A percentile compares a stretch with the other conserved stretches of the same genome.
Evolutionary conservation across 2,113 vertebrate species (phyloP).

Genomic region (Myotis lucifugus): DNA sequence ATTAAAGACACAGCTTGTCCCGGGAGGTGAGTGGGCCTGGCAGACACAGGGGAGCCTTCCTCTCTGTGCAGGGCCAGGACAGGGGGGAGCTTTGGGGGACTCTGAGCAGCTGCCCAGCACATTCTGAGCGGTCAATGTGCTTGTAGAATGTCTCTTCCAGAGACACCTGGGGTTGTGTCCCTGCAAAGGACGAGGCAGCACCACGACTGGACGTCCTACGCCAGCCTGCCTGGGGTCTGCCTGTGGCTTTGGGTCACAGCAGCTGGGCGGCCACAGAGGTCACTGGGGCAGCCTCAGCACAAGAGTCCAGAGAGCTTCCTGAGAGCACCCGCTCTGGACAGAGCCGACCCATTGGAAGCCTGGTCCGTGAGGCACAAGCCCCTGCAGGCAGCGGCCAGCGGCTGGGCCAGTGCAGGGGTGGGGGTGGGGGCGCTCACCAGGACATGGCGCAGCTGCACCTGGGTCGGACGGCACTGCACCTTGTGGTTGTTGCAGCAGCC

Average conservation of each 20-base stretch:
- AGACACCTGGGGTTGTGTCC: neutral
- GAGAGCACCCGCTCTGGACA: neutral
- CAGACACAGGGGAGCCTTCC: neutral
- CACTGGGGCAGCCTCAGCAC: neutral
- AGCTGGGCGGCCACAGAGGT: neutral
- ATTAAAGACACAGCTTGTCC: neutral
- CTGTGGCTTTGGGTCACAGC: neutral
- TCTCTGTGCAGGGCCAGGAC: neutral
- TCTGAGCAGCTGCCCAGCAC: neutral
- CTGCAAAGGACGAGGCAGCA: neutral
- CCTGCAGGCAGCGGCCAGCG: neutral
- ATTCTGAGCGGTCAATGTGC: neutral
- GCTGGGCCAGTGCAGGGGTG: neutral
- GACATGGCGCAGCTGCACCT: conserved; percentile 88
- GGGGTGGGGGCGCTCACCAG: conserved; percentile 81
- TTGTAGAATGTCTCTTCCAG: neutral
- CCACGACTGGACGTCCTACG: neutral
- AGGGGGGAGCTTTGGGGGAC: neutral
- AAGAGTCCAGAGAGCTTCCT: neutral
- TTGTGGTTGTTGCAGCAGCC: conserved; percentile 94
- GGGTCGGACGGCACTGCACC: conserved; percentile 88
- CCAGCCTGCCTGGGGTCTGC: neutral
- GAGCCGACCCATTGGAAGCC: neutral
- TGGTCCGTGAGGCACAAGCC: fast-evolving
- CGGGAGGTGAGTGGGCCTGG: neutral